Evolutionary conservation across 2,888 invertebrate species (phyloP), one percentile per base, ranked within the genome.

Genomic region (Yponomeuta plumbellus): DNA sequence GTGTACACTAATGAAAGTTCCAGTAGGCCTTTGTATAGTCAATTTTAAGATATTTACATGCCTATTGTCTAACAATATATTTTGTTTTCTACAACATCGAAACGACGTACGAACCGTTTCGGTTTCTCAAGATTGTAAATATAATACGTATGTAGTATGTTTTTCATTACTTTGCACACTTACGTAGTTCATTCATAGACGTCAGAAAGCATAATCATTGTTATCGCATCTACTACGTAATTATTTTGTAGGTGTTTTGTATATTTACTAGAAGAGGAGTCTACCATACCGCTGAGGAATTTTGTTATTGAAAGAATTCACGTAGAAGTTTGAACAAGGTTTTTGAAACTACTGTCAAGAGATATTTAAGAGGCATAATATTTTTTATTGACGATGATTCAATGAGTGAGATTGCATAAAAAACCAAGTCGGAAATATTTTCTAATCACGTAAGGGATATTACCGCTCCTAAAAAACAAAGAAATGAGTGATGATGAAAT

Each of bases 141-240:
- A 59, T 10, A 59, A 11, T 21, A 3, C 13, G 13, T 59, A 59
- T 10, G 21, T 59, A 21, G 23, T 59, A 21, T 68, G 70, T 69
- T 70, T 39, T 61, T 17, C 21, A 65, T 64, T 64, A 21, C 59
- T 68, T 65, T 59, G 68, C 61, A 67, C 67, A 68, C 70, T 68
- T 68, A 69, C 70, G 69, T 71, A 70, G 70, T 67, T 69, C 13
- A 52, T 52, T 5, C 44, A 44, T 44, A 44, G 3, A 13, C 5
- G 13, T 52, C 44, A 52, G 17, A 17, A 13, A 17, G 17, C 17
- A 17, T 52, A 52, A 52, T 52, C 44, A 17, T n/a, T 52, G 44
- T 52, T 52, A 52, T 17, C 17, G 44, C 17, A 52, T 52, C 17
- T 6, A 52, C 44, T 17, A 52, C 17, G 44, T 52, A 17, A 52